Conservation (phyloP, 2,888 invertebrate genomes). For the Antheraea yamamai region DNA sequence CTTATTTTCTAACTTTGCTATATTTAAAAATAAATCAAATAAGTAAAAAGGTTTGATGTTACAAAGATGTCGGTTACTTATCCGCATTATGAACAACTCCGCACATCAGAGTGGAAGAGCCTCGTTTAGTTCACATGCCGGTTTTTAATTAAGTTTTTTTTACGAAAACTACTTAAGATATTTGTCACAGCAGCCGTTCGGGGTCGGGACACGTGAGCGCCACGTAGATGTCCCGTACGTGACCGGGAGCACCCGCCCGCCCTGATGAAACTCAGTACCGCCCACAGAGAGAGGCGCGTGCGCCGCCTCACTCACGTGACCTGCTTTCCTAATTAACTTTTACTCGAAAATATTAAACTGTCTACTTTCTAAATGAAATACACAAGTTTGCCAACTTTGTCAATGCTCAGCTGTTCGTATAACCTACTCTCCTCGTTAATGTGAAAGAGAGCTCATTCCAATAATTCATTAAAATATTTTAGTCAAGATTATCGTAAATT, state of each 20-base stretch:
- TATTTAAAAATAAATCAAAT: too few species aligned
- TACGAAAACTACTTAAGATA: background rate
- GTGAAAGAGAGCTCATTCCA: background rate
- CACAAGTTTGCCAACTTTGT: background rate
- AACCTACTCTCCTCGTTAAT: background rate
- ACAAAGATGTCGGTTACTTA: background rate
- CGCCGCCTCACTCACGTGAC: background rate
- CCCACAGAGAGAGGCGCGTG: background rate
- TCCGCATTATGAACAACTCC: background rate
- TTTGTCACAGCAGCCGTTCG: background rate
- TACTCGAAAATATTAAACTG: background rate
- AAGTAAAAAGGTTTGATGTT: too few species aligned
- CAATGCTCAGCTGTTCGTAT: background rate
- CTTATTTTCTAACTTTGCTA: too few species aligned
- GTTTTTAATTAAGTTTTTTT: background rate
- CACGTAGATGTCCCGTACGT: conserved; percentile 4
- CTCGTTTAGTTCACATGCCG: background rate
- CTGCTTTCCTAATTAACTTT: background rate
- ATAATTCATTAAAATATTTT: background rate
- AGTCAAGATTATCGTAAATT: background rate
- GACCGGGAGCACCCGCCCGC: background rate
- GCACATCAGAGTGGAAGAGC: background rate
- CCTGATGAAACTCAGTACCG: background rate
- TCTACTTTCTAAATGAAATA: background rate
- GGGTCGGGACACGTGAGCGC: background rate